A percentile compares a stretch with the other conserved stretches of the same genome.
phyloP scores from a whole-genome alignment of 2,888 invertebrate genomes.

The Stegana nigrithorax region DNA sequence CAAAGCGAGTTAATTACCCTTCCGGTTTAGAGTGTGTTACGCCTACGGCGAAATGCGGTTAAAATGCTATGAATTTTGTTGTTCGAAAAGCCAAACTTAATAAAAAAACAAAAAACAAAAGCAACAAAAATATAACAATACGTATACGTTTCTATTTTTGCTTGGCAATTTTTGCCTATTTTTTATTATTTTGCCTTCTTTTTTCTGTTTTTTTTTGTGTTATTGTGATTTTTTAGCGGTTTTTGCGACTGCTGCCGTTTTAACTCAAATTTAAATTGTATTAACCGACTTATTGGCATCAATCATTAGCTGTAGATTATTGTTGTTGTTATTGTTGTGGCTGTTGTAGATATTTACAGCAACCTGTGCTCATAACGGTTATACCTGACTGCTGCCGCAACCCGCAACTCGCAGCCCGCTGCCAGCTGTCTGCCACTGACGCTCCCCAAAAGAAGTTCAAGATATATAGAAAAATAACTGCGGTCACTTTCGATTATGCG shows the following conservation, averaged over 20 bases:
- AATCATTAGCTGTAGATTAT: slow-evolving; percentile 41
- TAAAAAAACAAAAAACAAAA: too few species aligned
- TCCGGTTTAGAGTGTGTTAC: slow-evolving; percentile 65
- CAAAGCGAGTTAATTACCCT: slow-evolving; percentile 67
- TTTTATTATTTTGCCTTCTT: slow-evolving; percentile 55
- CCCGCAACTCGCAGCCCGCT: too few species aligned
- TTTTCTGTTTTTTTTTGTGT: not conserved
- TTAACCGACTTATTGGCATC: slow-evolving; percentile 53
- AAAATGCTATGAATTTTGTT: slow-evolving; percentile 46
- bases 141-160: slow-evolving; percentile 22
- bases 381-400: too few species aligned
- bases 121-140: too few species aligned
- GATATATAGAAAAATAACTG: slow-evolving; percentile 42
- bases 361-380: slow-evolving; percentile 11
- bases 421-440: slow-evolving; percentile 32
- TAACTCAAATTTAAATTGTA: slow-evolving; percentile 57
- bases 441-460: slow-evolving; percentile 35
- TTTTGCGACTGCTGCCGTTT: too few species aligned
- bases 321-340: not conserved
- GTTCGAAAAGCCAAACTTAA: too few species aligned
- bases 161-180: not conserved
- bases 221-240: slow-evolving; percentile 47
- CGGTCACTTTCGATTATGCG: slow-evolving; percentile 44
- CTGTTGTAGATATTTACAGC: not conserved
- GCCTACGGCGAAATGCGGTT: slow-evolving; percentile 61